phyloP scores from a whole-genome alignment of 2,888 invertebrate species.

The Seira ritae region DNA sequence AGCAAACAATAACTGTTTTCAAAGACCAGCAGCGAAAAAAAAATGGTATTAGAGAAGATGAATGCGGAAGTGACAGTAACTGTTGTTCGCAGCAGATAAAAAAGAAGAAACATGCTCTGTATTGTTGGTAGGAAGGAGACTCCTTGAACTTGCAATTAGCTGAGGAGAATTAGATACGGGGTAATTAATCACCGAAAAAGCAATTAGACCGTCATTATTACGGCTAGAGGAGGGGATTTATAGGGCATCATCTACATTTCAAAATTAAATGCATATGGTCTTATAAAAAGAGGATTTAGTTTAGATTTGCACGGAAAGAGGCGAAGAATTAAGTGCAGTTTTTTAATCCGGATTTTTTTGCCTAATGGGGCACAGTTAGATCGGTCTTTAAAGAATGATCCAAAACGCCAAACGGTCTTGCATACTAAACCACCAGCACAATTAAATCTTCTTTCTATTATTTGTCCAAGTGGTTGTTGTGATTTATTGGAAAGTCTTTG shows the following conservation, averaged over 20 bases:
- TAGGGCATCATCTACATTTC: neutral
- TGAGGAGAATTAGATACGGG: neutral
- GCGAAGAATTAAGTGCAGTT: neutral
- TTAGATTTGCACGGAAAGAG: no score
- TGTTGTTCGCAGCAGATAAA: constrained; percentile 18
- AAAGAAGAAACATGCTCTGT: neutral
- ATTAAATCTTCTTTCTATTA: no score
- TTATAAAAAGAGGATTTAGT: no score
- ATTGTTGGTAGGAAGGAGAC: neutral
- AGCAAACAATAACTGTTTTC: constrained; percentile 42
- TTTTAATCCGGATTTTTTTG: neutral
- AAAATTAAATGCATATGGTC: no score
- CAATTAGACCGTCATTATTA: constrained; percentile 19
- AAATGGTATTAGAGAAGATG: constrained; percentile 11
- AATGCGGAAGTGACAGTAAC: constrained; percentile 52
- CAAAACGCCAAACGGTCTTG: no score
- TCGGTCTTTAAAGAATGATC: no score
- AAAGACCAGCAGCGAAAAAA: neutral
- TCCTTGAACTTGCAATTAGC: neutral
- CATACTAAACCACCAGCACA: no score
- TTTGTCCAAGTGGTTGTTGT: no score
- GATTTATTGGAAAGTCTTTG: no score
- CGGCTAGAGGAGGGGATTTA: neutral
- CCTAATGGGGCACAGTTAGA: neutral
- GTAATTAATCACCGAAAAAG: constrained; percentile 38